Conservation (phyloP, 2,888 invertebrate species). For the Alloscopus bannaensis region DNA sequence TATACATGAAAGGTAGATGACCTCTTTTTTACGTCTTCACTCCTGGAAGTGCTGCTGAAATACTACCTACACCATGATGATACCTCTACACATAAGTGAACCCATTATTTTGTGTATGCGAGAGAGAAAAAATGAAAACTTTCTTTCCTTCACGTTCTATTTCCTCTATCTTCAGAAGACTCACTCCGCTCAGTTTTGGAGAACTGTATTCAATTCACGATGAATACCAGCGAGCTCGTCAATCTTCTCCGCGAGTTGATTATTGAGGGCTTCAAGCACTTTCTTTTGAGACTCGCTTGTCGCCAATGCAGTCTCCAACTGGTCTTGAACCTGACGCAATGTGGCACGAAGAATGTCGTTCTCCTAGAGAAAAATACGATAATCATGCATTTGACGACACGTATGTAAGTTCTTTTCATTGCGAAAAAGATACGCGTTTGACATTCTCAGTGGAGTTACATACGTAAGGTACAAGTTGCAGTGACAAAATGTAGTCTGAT, state of each 20-base stretch:
- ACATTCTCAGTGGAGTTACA: too few species aligned
- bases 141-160: neutral
- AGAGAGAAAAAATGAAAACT: conserved; percentile 15
- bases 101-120: neutral
- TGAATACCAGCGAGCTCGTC: conserved; percentile 86
- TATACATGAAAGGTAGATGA: conserved; percentile 22
- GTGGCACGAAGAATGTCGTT: conserved; percentile 70
- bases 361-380: conserved; percentile 61
- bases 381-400: too few species aligned
- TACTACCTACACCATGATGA: neutral
- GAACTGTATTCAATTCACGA: conserved; percentile 87
- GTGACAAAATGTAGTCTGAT: too few species aligned
- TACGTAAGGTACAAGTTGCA: too few species aligned
- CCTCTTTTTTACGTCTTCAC: conserved; percentile 17
- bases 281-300: conserved; percentile 89
- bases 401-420: too few species aligned
- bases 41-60: neutral
- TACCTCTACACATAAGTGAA: neutral
- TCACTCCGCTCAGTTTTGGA: conserved; percentile 78
- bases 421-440: too few species aligned
- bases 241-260: conserved; percentile 87
- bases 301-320: conserved; percentile 85
- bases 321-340: conserved; percentile 81
- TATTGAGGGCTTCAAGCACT: conserved; percentile 87
- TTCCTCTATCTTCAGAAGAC: neutral